phyloP scores from a whole-genome alignment of 2,888 invertebrate species.

The Cheilosia soror region DNA sequence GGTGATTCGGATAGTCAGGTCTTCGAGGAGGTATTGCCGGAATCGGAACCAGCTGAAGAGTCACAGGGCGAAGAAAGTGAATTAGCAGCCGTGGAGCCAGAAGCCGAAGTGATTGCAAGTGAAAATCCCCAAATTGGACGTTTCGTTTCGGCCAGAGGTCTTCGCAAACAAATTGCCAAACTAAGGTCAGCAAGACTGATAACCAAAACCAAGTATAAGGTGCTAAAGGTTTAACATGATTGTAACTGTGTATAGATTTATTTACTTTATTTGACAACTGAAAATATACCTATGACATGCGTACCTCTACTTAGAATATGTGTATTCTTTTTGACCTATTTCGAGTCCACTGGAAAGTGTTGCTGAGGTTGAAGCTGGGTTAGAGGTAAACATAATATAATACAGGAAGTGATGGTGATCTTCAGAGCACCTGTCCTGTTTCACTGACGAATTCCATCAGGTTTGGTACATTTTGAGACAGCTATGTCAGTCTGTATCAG shows the following conservation, averaged over 20 bases:
- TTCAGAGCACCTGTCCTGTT: too few relatives aligned
- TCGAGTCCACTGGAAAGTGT: too few relatives aligned
- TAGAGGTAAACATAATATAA: too few relatives aligned
- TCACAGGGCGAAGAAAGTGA: background rate
- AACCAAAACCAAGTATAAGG: background rate
- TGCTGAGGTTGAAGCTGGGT: too few relatives aligned
- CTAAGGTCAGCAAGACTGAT: slow-evolving; percentile 29
- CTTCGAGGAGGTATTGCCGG: background rate
- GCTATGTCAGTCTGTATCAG: too few relatives aligned
- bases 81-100: slow-evolving; percentile 34
- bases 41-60: background rate
- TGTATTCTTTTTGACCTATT: too few relatives aligned
- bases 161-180: slow-evolving; percentile 40
- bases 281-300: slow-evolving; percentile 8
- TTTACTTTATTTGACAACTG: slow-evolving; percentile 9
- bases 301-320: too few relatives aligned
- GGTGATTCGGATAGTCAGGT: slow-evolving; percentile 8
- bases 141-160: slow-evolving; percentile 17
- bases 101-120: slow-evolving; percentile 12
- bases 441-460: too few relatives aligned
- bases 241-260: background rate
- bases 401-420: too few relatives aligned
- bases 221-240: slow-evolving; percentile 32
- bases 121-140: slow-evolving; percentile 34
- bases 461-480: too few relatives aligned